A percentile compares a stretch with the other conserved stretches of the same genome.
phyloP scores from a whole-genome alignment of 2,113 vertebrate genomes.

The Axis porcinus region DNA sequence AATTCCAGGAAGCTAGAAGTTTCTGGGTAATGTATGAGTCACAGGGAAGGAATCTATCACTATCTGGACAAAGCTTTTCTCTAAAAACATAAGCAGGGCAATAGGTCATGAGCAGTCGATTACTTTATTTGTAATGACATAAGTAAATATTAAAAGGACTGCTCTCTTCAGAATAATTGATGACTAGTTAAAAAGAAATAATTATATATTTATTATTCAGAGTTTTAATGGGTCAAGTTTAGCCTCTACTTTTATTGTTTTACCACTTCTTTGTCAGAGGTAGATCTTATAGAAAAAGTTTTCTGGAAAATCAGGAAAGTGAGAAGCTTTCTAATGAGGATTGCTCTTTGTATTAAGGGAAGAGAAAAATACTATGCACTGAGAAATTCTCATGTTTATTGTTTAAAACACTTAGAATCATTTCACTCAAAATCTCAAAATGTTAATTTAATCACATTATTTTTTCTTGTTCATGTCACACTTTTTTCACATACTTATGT shows the following conservation, averaged over 20 bases:
- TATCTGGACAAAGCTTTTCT: slow-evolving; percentile 49
- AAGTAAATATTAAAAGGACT: slow-evolving; percentile 53
- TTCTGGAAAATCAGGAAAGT: neutral
- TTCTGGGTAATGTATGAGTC: slow-evolving; percentile 48
- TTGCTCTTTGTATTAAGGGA: neutral
- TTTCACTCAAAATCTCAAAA: neutral
- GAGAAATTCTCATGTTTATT: neutral
- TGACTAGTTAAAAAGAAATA: slow-evolving; percentile 44
- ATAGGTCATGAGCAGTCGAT: neutral
- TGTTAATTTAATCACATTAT: neutral
- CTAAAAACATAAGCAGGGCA: slow-evolving; percentile 39
- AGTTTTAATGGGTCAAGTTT: neutral
- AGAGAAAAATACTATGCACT: neutral
- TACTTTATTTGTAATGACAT: slow-evolving; percentile 56
- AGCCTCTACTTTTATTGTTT: neutral
- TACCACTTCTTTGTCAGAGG: neutral
- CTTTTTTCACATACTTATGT: neutral
- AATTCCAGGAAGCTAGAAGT: slow-evolving; percentile 13
- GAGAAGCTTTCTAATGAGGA: neutral
- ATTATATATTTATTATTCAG: neutral
- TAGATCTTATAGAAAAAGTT: neutral
- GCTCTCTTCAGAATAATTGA: slow-evolving; percentile 46
- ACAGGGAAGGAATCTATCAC: slow-evolving; percentile 49
- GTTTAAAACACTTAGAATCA: neutral
- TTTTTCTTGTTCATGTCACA: neutral